Base-by-base conservation (phyloP, 2,888 invertebrate species). In the Ferrisia virgata region DNA sequence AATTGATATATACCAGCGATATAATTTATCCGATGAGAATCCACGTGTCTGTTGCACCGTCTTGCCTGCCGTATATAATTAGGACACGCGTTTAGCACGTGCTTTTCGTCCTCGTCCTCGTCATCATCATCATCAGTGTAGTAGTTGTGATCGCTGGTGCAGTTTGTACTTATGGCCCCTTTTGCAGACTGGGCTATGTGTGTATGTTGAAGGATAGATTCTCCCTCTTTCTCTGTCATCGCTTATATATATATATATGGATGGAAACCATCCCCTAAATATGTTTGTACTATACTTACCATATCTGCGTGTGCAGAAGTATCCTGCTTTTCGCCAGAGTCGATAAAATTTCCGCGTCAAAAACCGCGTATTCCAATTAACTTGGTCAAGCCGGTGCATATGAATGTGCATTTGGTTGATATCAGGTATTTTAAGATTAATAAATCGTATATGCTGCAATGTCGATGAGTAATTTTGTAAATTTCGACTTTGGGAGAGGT, bases 51-150 rank as follows among this genome's bases (percentile, higher is more conserved):
- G n/a, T n/a, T n/a, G n/a, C n/a, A n/a, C n/a, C 64, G 25, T n/a
- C 64, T 64, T 28, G 13, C 28, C 13, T 64, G 25, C 25, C n/a
- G 25, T 64, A 72, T 25, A 25, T 72, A 72, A 72, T 72, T 72
- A 72, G 69, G 69, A 72, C 69, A 72, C 33, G 69, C 33, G 69
- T 31, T n/a, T 6, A n/a, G 33, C 69, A 72, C 69, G 69, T 72
- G 69, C 25, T 13, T n/a, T n/a, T n/a, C n/a, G 33, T 6, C 1
- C 43, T 2, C 43, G 43, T 47, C 43, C 15, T 15, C n/a, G 15
- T n/a, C 43, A 47, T 47, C 15, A 2, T 6, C 43, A 47, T 47
- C 36, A 8, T 36, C 36, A 8, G 4, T 8, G 36, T 36, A 4
- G 8, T 36, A 36, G 11, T 11, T 40, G 2, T 40, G 43, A 2